These are phyloP conservation scores for Porites evermanni DNA, from an alignment of 92 coral and sea anemone species.

Conservation along the genomic window DNA sequence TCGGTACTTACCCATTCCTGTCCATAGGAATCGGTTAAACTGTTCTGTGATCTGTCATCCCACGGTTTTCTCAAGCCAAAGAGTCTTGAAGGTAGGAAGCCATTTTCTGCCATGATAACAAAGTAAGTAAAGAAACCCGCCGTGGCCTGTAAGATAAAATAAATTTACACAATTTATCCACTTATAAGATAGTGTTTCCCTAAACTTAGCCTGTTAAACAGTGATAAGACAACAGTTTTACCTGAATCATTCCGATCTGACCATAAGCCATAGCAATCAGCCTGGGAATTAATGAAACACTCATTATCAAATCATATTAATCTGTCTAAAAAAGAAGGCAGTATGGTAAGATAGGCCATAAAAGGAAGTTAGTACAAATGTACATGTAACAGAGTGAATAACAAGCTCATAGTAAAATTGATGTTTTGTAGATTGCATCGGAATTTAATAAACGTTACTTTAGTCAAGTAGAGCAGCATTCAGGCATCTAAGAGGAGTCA, in stretches of 20 bases:
- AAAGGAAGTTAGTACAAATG: no score
- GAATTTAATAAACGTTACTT: no score
- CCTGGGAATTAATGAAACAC: slow-evolving; percentile 44
- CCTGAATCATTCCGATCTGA: slow-evolving; percentile 99
- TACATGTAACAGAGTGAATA: no score
- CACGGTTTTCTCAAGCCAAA: slow-evolving; percentile 80
- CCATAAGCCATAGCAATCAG: slow-evolving; percentile 98
- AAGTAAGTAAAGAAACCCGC: slow-evolving; percentile 97
- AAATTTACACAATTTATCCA: background rate
- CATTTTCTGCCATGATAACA: slow-evolving; percentile 96
- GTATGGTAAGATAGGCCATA: slow-evolving; percentile 22
- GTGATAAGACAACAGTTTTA: slow-evolving; percentile 10
- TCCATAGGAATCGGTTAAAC: slow-evolving; percentile 80
- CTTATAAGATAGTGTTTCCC: background rate
- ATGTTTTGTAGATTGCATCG: no score
- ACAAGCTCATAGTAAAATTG: no score
- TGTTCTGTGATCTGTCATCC: slow-evolving; percentile 68
- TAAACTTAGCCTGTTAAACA: no score
- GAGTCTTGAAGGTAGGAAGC: slow-evolving; percentile 68
- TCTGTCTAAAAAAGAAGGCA: slow-evolving; percentile 59
- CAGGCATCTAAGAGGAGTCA: no score
- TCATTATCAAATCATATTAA: background rate
- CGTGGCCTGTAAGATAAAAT: slow-evolving; percentile 67
- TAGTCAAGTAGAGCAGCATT: no score
- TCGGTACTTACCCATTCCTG: slow-evolving; percentile 93